Conservation (phyloP, 2,888 invertebrate species). For the Apocheima hispidaria region DNA sequence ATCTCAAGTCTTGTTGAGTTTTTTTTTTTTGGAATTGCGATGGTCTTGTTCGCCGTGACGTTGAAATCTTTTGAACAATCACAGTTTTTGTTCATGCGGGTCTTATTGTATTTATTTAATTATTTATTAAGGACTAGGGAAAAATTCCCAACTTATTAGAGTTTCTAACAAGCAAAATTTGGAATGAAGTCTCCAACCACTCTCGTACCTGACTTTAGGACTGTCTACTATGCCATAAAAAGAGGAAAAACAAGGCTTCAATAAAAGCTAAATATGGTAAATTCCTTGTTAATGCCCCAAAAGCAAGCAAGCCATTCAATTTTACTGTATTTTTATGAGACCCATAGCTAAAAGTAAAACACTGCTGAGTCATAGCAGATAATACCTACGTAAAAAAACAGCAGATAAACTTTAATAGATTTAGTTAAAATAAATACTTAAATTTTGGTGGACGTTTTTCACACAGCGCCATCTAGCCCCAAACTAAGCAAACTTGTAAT, state of each 20-base stretch:
- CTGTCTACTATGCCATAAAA: no score
- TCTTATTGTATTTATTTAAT: no score
- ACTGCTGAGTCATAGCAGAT: conserved; percentile 22
- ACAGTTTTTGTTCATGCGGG: conserved; percentile 8
- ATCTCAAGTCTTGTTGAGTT: conserved; percentile 42
- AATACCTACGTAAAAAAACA: background rate
- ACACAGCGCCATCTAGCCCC: no score
- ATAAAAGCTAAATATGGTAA: conserved; percentile 9
- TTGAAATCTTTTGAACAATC: conserved; percentile 32
- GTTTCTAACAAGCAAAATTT: background rate
- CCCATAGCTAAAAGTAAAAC: conserved; percentile 21
- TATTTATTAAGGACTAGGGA: background rate
- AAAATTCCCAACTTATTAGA: background rate
- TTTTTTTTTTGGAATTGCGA: conserved; percentile 14
- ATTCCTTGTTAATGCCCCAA: conserved; percentile 10
- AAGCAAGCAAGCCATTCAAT: conserved; percentile 23
- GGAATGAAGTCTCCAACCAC: no score
- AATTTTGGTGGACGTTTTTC: no score
- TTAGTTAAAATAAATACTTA: no score
- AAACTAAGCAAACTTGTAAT: no score
- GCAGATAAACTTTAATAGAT: background rate
- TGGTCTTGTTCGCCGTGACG: conserved; percentile 20
- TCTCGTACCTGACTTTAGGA: no score
- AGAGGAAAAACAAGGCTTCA: background rate
- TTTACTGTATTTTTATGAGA: conserved; percentile 30